Evolutionary conservation across 2,888 invertebrate species (phyloP).

Genomic region (Andrena bicolor): DNA sequence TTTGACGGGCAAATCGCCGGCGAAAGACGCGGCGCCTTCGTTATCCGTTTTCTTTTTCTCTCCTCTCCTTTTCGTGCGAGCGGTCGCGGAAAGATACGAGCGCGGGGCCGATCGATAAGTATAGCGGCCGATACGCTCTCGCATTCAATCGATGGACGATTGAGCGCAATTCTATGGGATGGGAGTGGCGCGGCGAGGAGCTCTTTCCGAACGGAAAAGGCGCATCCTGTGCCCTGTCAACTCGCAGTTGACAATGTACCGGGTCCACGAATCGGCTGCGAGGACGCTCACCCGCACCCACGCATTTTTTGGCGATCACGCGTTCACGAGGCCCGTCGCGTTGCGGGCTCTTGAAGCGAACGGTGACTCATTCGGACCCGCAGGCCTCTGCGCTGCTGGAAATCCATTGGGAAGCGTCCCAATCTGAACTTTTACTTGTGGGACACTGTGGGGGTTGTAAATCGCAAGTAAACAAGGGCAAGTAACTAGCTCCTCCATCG

Average conservation of each 20-base stretch:
- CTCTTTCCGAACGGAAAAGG: slow-evolving; percentile 79
- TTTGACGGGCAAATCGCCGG: slow-evolving; percentile 65
- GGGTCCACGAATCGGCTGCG: slow-evolving; percentile 68
- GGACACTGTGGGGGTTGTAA: too few relatives aligned
- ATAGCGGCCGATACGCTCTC: slow-evolving; percentile 57
- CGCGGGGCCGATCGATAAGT: slow-evolving; percentile 49
- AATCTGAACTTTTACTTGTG: too few relatives aligned
- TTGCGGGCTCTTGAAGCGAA: not conserved
- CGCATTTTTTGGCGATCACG: slow-evolving; percentile 61
- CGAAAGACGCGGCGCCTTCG: slow-evolving; percentile 32
- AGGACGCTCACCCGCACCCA: slow-evolving; percentile 66
- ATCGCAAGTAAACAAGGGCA: too few relatives aligned
- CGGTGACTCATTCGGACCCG: not conserved
- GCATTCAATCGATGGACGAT: slow-evolving; percentile 74
- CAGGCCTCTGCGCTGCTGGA: not conserved
- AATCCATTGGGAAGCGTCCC: too few relatives aligned
- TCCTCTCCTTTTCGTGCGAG: slow-evolving; percentile 2
- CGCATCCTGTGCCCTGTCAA: slow-evolving; percentile 80
- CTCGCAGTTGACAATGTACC: slow-evolving; percentile 77
- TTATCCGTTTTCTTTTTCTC: slow-evolving; percentile 28
- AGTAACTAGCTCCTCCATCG: too few relatives aligned
- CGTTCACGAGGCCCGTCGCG: not conserved
- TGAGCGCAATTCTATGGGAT: slow-evolving; percentile 75
- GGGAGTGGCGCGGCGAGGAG: slow-evolving; percentile 72
- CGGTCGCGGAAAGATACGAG: slow-evolving; percentile 48